A percentile compares a stretch with the other conserved stretches of the same genome.
These are phyloP conservation scores for Pteropus alecto DNA, from an alignment of 2,113 vertebrate species.

Conservation along the genomic window DNA sequence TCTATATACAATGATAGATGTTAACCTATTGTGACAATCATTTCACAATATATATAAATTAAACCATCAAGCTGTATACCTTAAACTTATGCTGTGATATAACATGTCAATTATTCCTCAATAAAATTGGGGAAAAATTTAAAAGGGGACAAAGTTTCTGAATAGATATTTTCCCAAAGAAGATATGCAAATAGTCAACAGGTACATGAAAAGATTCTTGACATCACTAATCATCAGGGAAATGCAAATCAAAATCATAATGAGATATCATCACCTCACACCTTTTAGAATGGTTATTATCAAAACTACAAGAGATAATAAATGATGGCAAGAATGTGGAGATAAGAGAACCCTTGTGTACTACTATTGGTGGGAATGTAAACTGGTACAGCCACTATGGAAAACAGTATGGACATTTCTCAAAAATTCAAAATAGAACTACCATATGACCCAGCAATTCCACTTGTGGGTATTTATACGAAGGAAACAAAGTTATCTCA, in stretches of 20 bases:
- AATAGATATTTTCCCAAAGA: not conserved
- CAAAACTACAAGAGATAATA: not conserved
- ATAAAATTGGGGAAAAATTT: not conserved
- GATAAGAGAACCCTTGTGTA: not conserved
- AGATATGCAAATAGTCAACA: not conserved
- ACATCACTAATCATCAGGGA: not conserved
- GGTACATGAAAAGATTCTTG: not conserved
- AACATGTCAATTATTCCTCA: not conserved
- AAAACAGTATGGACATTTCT: not conserved
- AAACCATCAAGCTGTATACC: not conserved
- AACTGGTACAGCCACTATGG: not conserved
- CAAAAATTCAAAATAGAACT: not conserved
- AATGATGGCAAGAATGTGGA: not conserved
- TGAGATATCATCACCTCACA: not conserved
- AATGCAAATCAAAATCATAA: not conserved
- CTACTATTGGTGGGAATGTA: not conserved
- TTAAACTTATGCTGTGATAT: not conserved
- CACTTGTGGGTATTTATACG: not conserved
- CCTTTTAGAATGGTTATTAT: not conserved
- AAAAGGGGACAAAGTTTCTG: not conserved
- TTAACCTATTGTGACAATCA: not conserved
- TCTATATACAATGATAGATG: not conserved
- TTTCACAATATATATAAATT: not conserved
- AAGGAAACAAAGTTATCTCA: not conserved
- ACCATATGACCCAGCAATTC: not conserved